Base-by-base conservation (phyloP, 2,113 vertebrate genomes). In the Cepphus grylle region DNA sequence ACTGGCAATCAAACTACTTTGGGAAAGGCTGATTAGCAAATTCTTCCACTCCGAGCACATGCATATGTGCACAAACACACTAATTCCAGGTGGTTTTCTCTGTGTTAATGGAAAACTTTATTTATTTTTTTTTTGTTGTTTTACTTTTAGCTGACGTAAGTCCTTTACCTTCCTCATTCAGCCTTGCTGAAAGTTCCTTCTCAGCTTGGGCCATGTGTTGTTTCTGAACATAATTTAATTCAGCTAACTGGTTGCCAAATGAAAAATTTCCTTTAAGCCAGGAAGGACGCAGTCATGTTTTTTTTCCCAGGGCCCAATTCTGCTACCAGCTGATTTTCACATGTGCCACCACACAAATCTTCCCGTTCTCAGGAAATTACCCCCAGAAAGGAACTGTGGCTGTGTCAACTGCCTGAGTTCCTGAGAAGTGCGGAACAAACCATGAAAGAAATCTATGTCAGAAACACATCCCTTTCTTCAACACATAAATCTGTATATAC, bases 161-260 rank as follows among this genome's bases (percentile, higher is more conserved):
- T 77, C 3, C 4, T 58, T 72, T 58, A 19, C 18, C 4, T 69
- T 65, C 12, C 9, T 55, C 9, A 21, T 59, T 59, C 14, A 71
- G 6, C 8, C 13, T 58, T 89, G 11, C 15, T 43, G 15, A 38
- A n/a, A 58, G 17, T 62, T 80, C 52, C 47, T 58, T 88, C 32
- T 61, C 16, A 50, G 23, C 27, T 61, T 66, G 5, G 26, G 19
- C 4, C 40, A 32, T 1, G 0, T 15, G 12, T 90, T 94, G 8
- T 67, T 96, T 86, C 53, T 66, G 56, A 62, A 86, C 12, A 45
- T 16, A n/a, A 73, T 86, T 93, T 92, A 67, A 67, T 92, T 96
- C 58, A 90, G 56, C 43, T 49, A 87, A 52, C 23, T 90, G 12
- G 13, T 61, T 96, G 43, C 47, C 72, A 69, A 27, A 88, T 87